A percentile compares a stretch with the other conserved stretches of the same genome.
These are phyloP conservation scores for Rhabdornis inornatus DNA, from an alignment of 2,113 vertebrate genomes.

Conservation along the genomic window DNA sequence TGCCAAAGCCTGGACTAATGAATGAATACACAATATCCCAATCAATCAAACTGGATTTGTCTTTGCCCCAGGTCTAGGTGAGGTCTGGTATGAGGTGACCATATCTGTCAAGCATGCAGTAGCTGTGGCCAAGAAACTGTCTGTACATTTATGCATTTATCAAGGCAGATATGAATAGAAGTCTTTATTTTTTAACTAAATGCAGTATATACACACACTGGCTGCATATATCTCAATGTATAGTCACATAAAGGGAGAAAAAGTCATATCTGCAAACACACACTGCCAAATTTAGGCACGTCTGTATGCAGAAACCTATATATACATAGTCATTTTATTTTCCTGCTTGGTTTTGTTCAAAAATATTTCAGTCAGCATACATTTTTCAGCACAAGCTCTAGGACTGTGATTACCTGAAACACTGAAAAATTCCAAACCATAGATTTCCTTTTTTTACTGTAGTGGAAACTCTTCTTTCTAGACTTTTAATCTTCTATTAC, in stretches of 20 bases:
- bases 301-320: not conserved
- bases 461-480: not conserved
- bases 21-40: slow-evolving; percentile 79
- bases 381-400: slow-evolving; percentile 45
- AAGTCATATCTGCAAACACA: not conserved
- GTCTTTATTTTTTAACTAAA: slow-evolving; percentile 51
- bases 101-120: slow-evolving; percentile 69
- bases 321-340: not conserved
- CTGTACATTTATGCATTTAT: slow-evolving; percentile 66
- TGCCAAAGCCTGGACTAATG: slow-evolving; percentile 79
- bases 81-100: slow-evolving; percentile 81
- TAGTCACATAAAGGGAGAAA: not conserved
- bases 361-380: slow-evolving; percentile 8
- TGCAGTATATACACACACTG: not conserved
- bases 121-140: slow-evolving; percentile 71
- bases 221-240: not conserved
- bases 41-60: slow-evolving; percentile 78
- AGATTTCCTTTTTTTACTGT: slow-evolving; percentile 9
- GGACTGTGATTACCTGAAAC: slow-evolving; percentile 36
- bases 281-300: not conserved
- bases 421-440: slow-evolving; percentile 38
- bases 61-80: slow-evolving; percentile 74
- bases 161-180: slow-evolving; percentile 70
- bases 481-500: not conserved
- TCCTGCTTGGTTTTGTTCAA: not conserved